Base-by-base conservation (phyloP, 2,888 invertebrate species). In the Drosophila hamatofila region DNA sequence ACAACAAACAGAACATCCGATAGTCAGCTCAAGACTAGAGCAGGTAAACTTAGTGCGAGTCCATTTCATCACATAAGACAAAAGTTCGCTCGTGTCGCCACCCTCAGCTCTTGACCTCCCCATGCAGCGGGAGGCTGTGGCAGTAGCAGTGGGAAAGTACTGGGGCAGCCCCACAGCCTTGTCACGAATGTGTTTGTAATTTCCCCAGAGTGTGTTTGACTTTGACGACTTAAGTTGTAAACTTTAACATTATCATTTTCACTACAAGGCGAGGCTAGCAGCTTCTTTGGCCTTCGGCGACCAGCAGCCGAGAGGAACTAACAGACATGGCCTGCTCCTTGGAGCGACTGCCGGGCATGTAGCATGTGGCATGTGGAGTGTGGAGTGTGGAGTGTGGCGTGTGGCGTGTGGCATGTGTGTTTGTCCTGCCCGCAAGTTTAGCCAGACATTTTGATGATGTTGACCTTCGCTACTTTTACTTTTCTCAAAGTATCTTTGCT, bases 211-310 rank as follows among this genome's bases (percentile, higher is more conserved):
- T 91, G 91, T 91, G 90, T 91, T 91, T 91, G 92, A 91, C 91
- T 91, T 91, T 91, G 92, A 91, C 91, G 91, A 91, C 92, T 91
- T 91, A 91, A 91, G 91, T 91, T 91, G 91, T 91, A 91, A 91
- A 91, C 92, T 91, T 91, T 88, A 91, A 91, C 91, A 91, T 91
- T 91, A 91, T 91, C 91, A 91, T 91, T 91, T 90, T 88, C 78
- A 81, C 85, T 78, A 79, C 78, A 63, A 77, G 73, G 62, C 66
- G 48, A 27, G 18, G 61, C 33, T 37, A 23, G 76, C 44, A 44
- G 78, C 78, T 55, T 63, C 78, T 48, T 73, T 52, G 64, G 64
- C 78, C 78, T 61, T 69, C 68, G 62, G 68, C 52, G 21, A 55
- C 59, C 63, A 71, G 41, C 60, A 62, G 56, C 51, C 27, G 23